Evolutionary conservation across 2,113 vertebrate species (phyloP), one percentile per base, ranked within the genome.

Genomic region (Marmota monax): DNA sequence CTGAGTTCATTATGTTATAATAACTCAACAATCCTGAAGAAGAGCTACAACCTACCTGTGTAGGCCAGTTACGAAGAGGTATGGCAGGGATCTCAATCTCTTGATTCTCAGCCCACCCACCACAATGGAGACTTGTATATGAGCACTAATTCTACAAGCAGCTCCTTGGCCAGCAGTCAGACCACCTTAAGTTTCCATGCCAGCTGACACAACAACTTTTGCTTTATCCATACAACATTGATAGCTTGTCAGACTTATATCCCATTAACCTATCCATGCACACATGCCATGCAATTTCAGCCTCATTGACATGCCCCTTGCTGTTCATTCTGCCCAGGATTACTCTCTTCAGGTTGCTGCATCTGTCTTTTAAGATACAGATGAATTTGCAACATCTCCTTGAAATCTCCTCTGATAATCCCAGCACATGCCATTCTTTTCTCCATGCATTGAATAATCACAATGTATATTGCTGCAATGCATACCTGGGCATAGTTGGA

Each of bases 21-120:
- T 51, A 96, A 88, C 5, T 77, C 25, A 14, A 63, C 67, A 77
- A 13, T 29, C 51, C 6, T 39, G 14, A 90, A 32, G 20, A 73
- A n/a, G 0, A 1, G 23, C 8, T 11, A 17, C 4, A 2, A 29
- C 0, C 7, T 17, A 53, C 0, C 3, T 17, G 8, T 63, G 5
- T 2, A 42, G 72, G 16, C 13, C 25, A 67, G 17, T 72, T 27
- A 0, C 6, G 85, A 42, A 13, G 20, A 67, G 4, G 4, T 10
- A 53, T 16, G 6, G 14, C 20, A 32, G 77, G 20, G n/a, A 80
- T 39, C 12, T 23, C 5, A 42, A 12, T 23, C 42, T 90, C 7
- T 37, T 78, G 61, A 73, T 42, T 88, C 8, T 76, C 4, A 65
- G 11, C 13, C 23, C 18, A 76, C 9, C 4, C 14, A 53, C 51